phyloP scores from a whole-genome alignment of 2,888 invertebrate genomes.

The Coelopa pilipes region DNA sequence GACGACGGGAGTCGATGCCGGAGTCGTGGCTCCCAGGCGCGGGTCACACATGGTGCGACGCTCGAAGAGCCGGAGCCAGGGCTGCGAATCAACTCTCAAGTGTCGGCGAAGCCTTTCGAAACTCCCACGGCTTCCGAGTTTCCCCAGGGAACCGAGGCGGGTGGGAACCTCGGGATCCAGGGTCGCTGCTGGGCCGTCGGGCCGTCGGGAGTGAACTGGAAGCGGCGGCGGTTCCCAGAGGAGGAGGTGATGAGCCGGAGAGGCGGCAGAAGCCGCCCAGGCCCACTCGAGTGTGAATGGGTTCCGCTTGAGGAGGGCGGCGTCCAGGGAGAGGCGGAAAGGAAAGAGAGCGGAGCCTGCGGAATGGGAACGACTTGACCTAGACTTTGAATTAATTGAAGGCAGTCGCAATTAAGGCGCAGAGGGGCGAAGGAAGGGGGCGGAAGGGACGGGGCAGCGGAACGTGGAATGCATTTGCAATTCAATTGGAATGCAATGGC shows the following conservation, averaged over 20 bases:
- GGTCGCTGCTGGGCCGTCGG: neutral
- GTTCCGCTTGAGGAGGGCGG: neutral
- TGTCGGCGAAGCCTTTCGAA: conserved; percentile 15
- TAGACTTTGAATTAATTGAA: conserved; percentile 28
- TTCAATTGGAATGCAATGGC: neutral
- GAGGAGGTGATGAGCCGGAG: neutral
- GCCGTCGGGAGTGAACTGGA: conserved; percentile 11
- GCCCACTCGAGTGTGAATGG: conserved; percentile 34
- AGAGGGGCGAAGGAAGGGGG: neutral
- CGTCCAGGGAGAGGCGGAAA: neutral
- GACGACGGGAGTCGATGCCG: neutral
- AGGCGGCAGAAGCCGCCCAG: neutral
- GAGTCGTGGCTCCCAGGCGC: neutral
- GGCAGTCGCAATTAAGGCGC: neutral
- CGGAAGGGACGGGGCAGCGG: neutral
- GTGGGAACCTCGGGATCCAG: neutral
- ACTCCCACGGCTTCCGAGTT: conserved; percentile 40
- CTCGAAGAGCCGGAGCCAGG: neutral
- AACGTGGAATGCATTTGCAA: neutral
- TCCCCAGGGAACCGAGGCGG: conserved; percentile 30
- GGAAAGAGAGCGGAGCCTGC: neutral
- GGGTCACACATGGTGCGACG: neutral
- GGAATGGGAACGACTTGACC: conserved; percentile 13
- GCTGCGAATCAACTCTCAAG: neutral
- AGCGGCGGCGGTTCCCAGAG: neutral